These are phyloP conservation scores for Rhadina sibilatrix DNA, from an alignment of 2,113 vertebrate genomes.

Conservation along the genomic window DNA sequence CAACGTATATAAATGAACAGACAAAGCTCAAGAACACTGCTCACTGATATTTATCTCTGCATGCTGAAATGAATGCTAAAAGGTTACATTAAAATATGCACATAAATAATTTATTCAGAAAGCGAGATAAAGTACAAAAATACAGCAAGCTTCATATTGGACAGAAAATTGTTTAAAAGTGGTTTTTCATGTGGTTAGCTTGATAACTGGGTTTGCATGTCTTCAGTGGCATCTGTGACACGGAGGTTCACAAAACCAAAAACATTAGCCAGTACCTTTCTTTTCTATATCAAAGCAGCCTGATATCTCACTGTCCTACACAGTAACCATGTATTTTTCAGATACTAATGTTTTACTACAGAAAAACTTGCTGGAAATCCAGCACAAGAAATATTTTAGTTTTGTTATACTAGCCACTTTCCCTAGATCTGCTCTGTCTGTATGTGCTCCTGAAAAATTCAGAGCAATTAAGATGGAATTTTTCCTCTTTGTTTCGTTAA, in stretches of 20 bases:
- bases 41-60: background rate
- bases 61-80: background rate
- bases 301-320: background rate
- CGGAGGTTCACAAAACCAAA: background rate
- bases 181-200: background rate
- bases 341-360: background rate
- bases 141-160: background rate
- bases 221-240: background rate
- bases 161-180: background rate
- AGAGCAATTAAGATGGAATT: background rate
- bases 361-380: background rate
- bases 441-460: background rate
- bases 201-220: background rate
- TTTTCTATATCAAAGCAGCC: background rate
- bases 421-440: background rate
- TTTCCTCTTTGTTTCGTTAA: background rate
- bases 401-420: background rate
- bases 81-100: background rate
- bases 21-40: background rate
- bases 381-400: background rate
- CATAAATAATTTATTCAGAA: background rate
- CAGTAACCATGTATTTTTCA: background rate
- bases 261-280: background rate
- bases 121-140: background rate
- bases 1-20: background rate